Evolutionary conservation across 2,888 invertebrate species (phyloP), one percentile per base, ranked within the genome.

Genomic region (Notocelia uddmanniana): DNA sequence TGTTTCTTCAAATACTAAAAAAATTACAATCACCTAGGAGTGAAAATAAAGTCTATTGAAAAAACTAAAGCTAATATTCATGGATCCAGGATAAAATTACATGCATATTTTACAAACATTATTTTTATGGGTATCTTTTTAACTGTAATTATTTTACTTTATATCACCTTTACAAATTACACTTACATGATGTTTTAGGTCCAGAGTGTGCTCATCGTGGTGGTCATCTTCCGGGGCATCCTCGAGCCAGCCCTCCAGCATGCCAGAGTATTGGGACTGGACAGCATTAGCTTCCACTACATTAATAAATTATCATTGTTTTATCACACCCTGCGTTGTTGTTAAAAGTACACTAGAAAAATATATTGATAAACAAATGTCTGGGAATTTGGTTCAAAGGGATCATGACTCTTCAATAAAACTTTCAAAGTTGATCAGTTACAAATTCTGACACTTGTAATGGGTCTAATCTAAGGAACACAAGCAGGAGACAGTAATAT

Each of bases 181-280:
- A 86, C 93, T 90, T 82, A 94, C 94, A 83, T 88, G 91, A 77
- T 93, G 93, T 74, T 89, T 93, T n/a, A 94, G 80, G 74, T 94
- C 94, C 75, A 94, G 82, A 19, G 94, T 94, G 76, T 94, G 94
- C 77, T 91, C 90, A 80, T 94, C 94, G 78, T 94, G 94, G 75
- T 94, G 94, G 68, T 94, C 93, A 80, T 94, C 93, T 68, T 92
- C 89, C 23, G 93, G 85, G 62, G 89, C 85, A 75, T 96, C 95
- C 84, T 96, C 96, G 13, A 97, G 94, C 97, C 97, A 97, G 48
- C 97, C 97, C 79, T 97, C 96, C 75, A 97, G 95, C 67, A 96
- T 94, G 78, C 95, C 95, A 13, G 97, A 96, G 89, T 96, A 97
- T 52, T 95, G 94, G 23, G 97, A 96, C 82, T 97, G 95, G 15